Base-by-base conservation (phyloP, 2,888 invertebrate genomes). In the Axea sp. region DNA sequence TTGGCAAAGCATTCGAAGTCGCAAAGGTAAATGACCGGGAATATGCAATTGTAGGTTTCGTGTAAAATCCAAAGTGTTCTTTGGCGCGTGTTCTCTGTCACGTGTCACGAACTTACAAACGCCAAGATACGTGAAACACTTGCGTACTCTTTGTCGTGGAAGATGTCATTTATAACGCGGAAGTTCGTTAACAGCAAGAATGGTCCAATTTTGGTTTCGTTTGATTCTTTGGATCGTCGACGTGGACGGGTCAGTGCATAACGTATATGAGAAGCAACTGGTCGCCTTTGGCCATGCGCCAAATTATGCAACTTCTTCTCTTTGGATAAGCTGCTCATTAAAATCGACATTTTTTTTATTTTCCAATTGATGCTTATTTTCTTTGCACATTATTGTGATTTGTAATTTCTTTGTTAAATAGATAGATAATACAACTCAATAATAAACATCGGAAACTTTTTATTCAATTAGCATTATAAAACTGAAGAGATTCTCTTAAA, bases 251-350 rank as follows among this genome's bases (percentile, higher is more conserved):
- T 82, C 82, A 83, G 76, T 73, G 76, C 75, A 76, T 80, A 80
- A 81, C 77, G 79, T 77, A 78, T 76, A 77, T 76, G 73, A 69
- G 78, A 79, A 83, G 85, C 85, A 85, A 85, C 85, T 84, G 80
- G 85, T 85, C 82, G 83, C 80, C 79, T 84, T 84, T 85, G 85
- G 85, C 83, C 64, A 59, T 45, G 67, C 17, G 84, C 85, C 85
- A 85, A 79, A 81, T 84, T 82, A 84, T 82, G 82, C 80, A 80
- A 78, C 77, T 79, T 77, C 78, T 83, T 80, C 77, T 83, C 79
- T 80, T 77, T 75, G 77, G 67, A 75, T 69, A 31, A 60, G 39
- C 45, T 73, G 47, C 74, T 80, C 79, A 78, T 80, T 81, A 80
- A 80, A 78, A 68, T 19, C 26, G 0, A 69, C 77, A 78, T 24